Conservation (phyloP, 2,113 vertebrate genomes). For the Varanus salvator region DNA sequence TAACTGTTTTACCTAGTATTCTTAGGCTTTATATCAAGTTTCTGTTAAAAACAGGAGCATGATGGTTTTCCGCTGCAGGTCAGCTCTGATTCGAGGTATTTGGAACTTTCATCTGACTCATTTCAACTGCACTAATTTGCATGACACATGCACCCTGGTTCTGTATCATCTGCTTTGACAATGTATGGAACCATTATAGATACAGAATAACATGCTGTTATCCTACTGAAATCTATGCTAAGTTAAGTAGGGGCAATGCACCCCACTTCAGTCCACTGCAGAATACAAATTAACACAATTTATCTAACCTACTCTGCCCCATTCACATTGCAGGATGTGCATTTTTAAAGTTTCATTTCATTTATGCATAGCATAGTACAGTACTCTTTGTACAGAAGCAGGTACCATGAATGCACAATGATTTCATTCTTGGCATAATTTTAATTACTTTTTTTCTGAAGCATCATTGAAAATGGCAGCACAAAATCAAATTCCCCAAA, state of each 20-base stretch:
- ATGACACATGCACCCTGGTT: conserved; percentile 6
- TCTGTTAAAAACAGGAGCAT: conserved; percentile 4
- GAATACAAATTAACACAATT: not conserved
- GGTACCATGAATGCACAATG: not conserved
- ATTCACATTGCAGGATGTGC: not conserved
- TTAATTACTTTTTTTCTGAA: not conserved
- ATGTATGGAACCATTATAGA: conserved; percentile 30
- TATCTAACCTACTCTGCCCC: not conserved
- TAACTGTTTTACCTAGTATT: not conserved
- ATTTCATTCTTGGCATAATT: not conserved
- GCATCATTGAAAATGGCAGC: not conserved
- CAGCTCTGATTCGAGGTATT: conserved; percentile 16
- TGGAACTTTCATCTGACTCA: conserved; percentile 11
- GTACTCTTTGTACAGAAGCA: not conserved
- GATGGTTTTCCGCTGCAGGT: not conserved
- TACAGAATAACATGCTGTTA: conserved; percentile 25
- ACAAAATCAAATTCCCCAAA: too few relatives aligned
- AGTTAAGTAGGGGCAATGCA: conserved; percentile 3
- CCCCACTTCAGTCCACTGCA: not conserved
- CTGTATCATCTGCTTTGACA: conserved; percentile 16
- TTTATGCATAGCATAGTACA: not conserved
- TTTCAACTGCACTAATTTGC: conserved; percentile 35
- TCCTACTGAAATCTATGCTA: conserved; percentile 23
- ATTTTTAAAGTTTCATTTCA: not conserved
- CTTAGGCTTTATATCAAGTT: not conserved